These are phyloP conservation scores for Zele albiditarsus DNA, from an alignment of 2,888 invertebrate genomes.

Conservation along the genomic window DNA sequence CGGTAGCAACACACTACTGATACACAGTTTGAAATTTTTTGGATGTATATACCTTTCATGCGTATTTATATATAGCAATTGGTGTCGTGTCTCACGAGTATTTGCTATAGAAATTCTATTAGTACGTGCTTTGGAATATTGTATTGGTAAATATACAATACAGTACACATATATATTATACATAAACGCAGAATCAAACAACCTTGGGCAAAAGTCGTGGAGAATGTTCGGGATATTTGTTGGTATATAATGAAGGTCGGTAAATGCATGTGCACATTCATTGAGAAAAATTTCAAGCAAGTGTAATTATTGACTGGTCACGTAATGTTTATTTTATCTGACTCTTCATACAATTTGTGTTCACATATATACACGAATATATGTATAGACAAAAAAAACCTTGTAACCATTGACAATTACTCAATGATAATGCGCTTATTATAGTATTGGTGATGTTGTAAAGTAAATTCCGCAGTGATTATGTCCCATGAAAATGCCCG, in stretches of 20 bases:
- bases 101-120: constrained; percentile 14
- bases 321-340: background rate
- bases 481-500: background rate
- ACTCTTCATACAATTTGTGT: background rate
- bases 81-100: constrained; percentile 11
- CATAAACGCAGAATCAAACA: background rate
- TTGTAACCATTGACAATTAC: constrained; percentile 5
- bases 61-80: background rate
- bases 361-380: background rate
- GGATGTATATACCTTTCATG: background rate
- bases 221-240: background rate
- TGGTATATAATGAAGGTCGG: background rate
- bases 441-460: background rate
- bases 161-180: background rate
- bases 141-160: background rate
- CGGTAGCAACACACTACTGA: background rate
- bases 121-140: constrained; percentile 15
- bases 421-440: background rate
- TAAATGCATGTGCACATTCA: background rate
- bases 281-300: background rate
- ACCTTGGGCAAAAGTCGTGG: background rate
- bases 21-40: constrained; percentile 1
- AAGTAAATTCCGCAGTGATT: background rate
- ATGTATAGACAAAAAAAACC: background rate
- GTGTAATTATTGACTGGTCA: background rate